Evolutionary conservation across 2,888 invertebrate species (phyloP).

Genomic region (Harmothoe impar): DNA sequence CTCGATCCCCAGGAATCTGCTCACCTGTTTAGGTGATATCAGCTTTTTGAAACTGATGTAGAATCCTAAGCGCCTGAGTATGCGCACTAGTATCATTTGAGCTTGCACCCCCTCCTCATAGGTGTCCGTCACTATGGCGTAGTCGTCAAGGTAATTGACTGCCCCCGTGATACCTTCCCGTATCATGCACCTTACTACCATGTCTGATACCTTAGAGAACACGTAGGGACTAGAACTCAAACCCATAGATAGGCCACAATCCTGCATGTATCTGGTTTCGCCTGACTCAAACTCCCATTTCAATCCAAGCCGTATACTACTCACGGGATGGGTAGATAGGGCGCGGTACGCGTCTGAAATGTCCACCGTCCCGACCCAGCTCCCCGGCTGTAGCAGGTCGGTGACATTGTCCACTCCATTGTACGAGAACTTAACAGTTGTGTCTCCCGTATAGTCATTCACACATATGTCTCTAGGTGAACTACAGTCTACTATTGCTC

Average conservation of each 20-base stretch:
- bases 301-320: not conserved
- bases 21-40: not conserved
- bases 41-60: not conserved
- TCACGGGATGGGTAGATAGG: not conserved
- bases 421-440: not conserved
- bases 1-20: not conserved
- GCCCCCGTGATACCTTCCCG: not conserved
- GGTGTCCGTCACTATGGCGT: not conserved
- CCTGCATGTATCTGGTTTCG: not conserved
- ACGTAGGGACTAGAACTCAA: not conserved
- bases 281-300: not conserved
- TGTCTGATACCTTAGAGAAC: not conserved
- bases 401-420: too few relatives aligned
- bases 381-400: not conserved
- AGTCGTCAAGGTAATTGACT: not conserved
- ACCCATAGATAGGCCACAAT: not conserved
- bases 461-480: not conserved
- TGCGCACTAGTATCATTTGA: not conserved
- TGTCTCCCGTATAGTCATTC: not conserved
- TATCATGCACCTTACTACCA: not conserved
- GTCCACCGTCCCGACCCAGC: not conserved
- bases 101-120: not conserved
- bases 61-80: not conserved
- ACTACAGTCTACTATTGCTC: not conserved
- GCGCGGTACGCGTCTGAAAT: not conserved